Evolutionary conservation across 2,113 vertebrate genomes (phyloP).

Genomic region (Sinocyclocheilus anshuiensis): DNA sequence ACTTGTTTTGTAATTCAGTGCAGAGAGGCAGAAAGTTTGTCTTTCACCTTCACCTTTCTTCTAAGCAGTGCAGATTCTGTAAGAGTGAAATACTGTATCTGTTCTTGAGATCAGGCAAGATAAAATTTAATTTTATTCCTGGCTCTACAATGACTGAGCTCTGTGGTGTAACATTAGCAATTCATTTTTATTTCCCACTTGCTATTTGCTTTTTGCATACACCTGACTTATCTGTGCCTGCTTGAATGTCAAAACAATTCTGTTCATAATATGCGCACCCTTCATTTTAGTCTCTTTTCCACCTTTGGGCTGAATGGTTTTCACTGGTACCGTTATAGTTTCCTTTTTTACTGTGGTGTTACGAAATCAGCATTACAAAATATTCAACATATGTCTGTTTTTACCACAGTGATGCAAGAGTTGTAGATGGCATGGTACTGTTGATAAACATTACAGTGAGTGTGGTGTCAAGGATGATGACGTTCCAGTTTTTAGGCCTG

Average conservation of each 20-base stretch:
- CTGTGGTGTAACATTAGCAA: slow-evolving; percentile 6
- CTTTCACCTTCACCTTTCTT: slow-evolving; percentile 10
- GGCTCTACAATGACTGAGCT: slow-evolving; percentile 11
- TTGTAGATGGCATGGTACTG: not conserved
- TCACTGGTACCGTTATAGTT: not conserved
- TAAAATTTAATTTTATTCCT: not conserved
- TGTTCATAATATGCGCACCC: not conserved
- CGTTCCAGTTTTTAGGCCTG: not conserved
- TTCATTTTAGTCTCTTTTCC: not conserved
- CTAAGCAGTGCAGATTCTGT: not conserved
- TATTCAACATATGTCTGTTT: not conserved
- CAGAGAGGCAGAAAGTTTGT: slow-evolving; percentile 4
- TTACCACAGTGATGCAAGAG: not conserved
- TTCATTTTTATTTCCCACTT: slow-evolving; percentile 16
- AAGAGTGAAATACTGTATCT: not conserved
- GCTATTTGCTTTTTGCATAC: slow-evolving; percentile 4
- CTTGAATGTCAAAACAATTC: slow-evolving; percentile 8
- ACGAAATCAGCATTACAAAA: not conserved
- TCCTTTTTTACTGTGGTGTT: not conserved
- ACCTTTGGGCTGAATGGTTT: not conserved
- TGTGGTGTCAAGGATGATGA: not conserved
- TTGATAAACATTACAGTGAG: not conserved
- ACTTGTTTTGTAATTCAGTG: not conserved
- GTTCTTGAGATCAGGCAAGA: not conserved
- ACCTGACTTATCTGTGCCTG: not conserved